Percentiles rank a stretch among this genome's conserved stretches.
Conservation (phyloP, 2,888 invertebrate genomes). For the Kuschelorhynchus macadamiae region DNA sequence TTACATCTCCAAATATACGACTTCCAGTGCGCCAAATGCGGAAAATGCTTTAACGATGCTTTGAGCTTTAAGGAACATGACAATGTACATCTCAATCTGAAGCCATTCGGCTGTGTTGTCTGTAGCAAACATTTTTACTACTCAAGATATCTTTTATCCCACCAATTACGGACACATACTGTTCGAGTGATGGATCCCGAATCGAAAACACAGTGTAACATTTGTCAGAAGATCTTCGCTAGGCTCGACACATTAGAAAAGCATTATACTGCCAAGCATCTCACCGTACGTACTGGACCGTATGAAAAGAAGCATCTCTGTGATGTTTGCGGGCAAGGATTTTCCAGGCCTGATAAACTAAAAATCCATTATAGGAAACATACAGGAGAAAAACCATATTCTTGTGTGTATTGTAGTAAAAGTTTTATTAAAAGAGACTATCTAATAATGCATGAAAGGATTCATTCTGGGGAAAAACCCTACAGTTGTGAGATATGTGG, state of each 20-base stretch:
- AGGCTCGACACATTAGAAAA: conserved; percentile 65
- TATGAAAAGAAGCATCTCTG: conserved; percentile 61
- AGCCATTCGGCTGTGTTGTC: conserved; percentile 67
- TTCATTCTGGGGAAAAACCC: conserved; percentile 76
- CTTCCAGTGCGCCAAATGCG: conserved; percentile 69
- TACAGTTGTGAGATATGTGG: conserved; percentile 75
- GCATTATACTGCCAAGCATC: conserved; percentile 66
- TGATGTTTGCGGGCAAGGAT: conserved; percentile 64
- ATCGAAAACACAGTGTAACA: conserved; percentile 65
- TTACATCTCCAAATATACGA: conserved; percentile 62
- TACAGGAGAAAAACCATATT: conserved; percentile 63
- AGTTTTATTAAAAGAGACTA: conserved; percentile 66
- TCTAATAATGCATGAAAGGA: conserved; percentile 74
- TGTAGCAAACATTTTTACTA: conserved; percentile 67
- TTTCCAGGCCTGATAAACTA: conserved; percentile 62
- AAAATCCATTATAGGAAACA: conserved; percentile 63
- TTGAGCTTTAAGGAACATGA: conserved; percentile 68
- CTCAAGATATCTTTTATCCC: conserved; percentile 59
- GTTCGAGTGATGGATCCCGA: conserved; percentile 66
- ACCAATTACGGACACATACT: conserved; percentile 60
- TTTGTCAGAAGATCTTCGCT: conserved; percentile 62
- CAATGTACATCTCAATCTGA: conserved; percentile 65
- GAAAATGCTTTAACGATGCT: conserved; percentile 69
- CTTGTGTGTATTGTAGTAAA: conserved; percentile 63
- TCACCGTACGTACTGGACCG: conserved; percentile 55